Conservation (phyloP, 2,797 vertebrate genomes). For the Coreius guichenoti region DNA sequence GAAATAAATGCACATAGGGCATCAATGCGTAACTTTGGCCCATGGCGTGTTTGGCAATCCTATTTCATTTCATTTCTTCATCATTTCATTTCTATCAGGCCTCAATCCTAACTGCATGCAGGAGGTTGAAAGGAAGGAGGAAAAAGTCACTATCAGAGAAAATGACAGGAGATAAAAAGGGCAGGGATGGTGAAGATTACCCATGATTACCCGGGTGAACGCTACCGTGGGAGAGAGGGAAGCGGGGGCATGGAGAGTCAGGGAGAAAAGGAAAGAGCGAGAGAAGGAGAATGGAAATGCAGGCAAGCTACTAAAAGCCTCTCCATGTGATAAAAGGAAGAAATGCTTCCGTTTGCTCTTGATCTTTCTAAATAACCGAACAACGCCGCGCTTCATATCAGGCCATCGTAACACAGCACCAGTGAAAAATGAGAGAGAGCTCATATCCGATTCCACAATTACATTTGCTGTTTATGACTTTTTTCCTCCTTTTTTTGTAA, state of each 20-base stretch:
- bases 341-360: constrained; percentile 43
- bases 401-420: constrained; percentile 14
- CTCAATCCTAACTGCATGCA: constrained; percentile 20
- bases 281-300: constrained; percentile 30
- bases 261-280: constrained; percentile 51
- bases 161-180: constrained; percentile 73
- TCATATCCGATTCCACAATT: constrained; percentile 40
- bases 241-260: constrained; percentile 35
- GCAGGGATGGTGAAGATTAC: constrained; percentile 70
- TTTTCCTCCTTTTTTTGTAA: background rate
- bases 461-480: constrained; percentile 33
- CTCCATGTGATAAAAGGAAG: constrained; percentile 49
- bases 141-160: constrained; percentile 60
- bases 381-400: background rate
- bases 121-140: constrained; percentile 40
- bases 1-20: background rate
- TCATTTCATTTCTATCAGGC: constrained; percentile 46
- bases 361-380: constrained; percentile 41
- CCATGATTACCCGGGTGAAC: constrained; percentile 66
- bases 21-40: background rate
- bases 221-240: constrained; percentile 65
- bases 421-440: constrained; percentile 36
- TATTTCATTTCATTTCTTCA: constrained; percentile 46
- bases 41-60: constrained; percentile 27
- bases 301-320: constrained; percentile 49